Base-by-base conservation (phyloP, 1,140 invertebrate genomes). In the Drosophila burlai region DNA sequence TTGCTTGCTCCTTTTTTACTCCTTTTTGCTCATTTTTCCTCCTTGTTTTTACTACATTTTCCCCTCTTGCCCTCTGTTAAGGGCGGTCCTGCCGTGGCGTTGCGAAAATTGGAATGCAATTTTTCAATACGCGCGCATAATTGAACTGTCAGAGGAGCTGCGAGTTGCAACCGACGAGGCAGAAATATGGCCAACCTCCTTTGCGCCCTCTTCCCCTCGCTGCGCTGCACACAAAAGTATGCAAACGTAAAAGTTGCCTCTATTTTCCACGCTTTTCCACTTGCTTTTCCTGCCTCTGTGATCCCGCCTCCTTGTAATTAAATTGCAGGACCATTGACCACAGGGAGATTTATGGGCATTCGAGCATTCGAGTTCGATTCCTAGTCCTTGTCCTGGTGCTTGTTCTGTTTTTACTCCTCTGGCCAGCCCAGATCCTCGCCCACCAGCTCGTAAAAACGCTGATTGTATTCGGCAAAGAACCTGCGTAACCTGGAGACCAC, bases 381-480 rank as follows among this genome's bases (percentile, higher is more conserved):
- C 76, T 82, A 74, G 64, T 47, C 10, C n/a, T 21, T 4, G 47
- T 26, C 10, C n/a, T 21, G 8, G 47, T 26, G 15, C 46, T 15
- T 18, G 42, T 10, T 16, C 10, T 1, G 8, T 15, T 10, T 10
- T 46, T 91, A 93, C 43, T 93, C 92, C 76, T 93, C 92, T 13
- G 92, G 92, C 92, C 92, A 93, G 68, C 97, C 97, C 54, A 99
- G 96, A 93, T 98, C 96, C 92, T 97, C 96, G 10, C 98, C 97
- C 15, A 99, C 96, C 90, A 99, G 95, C 76, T 98, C 97, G 92
- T 98, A 99, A 92, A 99, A 99, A 85, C 97, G 96, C 91, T 97
- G 96, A 94, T 99, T 99, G 94, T 98, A 98, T 78, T 98, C 97
- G 78, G 96, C 95, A 94, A 98, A 99, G 94, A 99, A 99, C 85